Percentiles rank a stretch among this genome's conserved stretches.
phyloP scores from a whole-genome alignment of 1,140 invertebrate species.

The Drosophila sproati region DNA sequence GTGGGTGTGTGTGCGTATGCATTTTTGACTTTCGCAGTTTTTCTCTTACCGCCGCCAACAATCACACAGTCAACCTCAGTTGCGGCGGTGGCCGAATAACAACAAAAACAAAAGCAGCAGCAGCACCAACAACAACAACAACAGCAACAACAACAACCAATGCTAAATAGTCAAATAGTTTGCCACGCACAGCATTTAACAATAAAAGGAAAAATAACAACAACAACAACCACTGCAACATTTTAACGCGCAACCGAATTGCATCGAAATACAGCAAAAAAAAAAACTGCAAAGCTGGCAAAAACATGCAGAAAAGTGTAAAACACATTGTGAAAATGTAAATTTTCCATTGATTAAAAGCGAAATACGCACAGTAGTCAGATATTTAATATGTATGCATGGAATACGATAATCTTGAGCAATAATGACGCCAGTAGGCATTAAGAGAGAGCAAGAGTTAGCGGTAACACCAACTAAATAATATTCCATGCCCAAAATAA shows the following conservation, averaged over 20 bases:
- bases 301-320: conserved; percentile 70
- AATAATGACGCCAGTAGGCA: too few relatives aligned
- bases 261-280: conserved; percentile 12
- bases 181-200: conserved; percentile 56
- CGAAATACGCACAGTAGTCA: conserved; percentile 27
- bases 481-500: too few relatives aligned
- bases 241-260: conserved; percentile 6
- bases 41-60: conserved; percentile 54
- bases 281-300: conserved; percentile 19
- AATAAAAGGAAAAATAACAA: conserved; percentile 25
- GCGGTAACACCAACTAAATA: too few relatives aligned
- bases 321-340: conserved; percentile 77
- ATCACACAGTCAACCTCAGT: conserved; percentile 64
- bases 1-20: conserved; percentile 32
- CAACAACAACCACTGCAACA: conserved; percentile 26
- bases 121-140: conserved; percentile 21
- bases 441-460: neutral
- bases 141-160: conserved; percentile 20
- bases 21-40: conserved; percentile 56
- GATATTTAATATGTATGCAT: neutral
- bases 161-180: conserved; percentile 64
- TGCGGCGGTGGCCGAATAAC: conserved; percentile 45
- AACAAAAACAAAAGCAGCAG: conserved; percentile 18
- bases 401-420: too few relatives aligned
- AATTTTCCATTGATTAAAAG: conserved; percentile 72